Evolutionary conservation across 35 echinoderm and acorn worm genomes (phyloP), one percentile per base, ranked within the genome.

Genomic region (Nesometra sesokonis): DNA sequence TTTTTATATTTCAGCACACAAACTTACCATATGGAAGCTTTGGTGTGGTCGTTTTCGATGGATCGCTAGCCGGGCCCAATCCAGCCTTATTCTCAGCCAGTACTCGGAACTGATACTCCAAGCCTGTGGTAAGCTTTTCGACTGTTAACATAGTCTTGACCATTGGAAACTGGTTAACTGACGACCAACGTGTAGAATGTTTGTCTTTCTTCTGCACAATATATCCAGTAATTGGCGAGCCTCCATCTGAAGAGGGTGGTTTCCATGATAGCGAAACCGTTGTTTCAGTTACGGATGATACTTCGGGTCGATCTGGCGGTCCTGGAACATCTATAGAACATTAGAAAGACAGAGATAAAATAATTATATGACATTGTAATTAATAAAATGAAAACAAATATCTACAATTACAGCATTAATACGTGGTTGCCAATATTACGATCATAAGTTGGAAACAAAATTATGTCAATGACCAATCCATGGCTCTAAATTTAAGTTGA

Each of bases 151-250:
- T 43, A 15, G 4, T 43, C 30, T 34, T 35, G 15, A 35, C 81
- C 33, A 77, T 91, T 38, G 34, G 82, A 39, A 90, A 32, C 0
- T 85, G 46, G 35, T 89, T 88, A 5, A 86, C 77, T 76, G 89
- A 87, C 3, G 46, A 57, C 92, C 92, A 93, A 29, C 87, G 83
- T 5, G 88, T 84, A 27, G 88, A 86, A 30, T 80, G 86, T 35
- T 82, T 80, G 17, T 93, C 88, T 80, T 93, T 93, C 85, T 86
- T 90, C 46, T 93, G 87, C 29, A 93, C 46, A 35, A 89, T 79
- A 77, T 90, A 93, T 36, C 84, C 92, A 17, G 87, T 90, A 79
- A 93, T 67, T 32, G 34, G 83, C 17, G 88, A 78, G 38, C 92
- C 92, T 23, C 92, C 92, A 52, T 93, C 92, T 15, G 85, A 78